Percentiles rank a stretch among this genome's conserved stretches.
These are phyloP conservation scores for Telmatochromis bifrenatus DNA, from an alignment of 2,113 vertebrate species.

Conservation along the genomic window DNA sequence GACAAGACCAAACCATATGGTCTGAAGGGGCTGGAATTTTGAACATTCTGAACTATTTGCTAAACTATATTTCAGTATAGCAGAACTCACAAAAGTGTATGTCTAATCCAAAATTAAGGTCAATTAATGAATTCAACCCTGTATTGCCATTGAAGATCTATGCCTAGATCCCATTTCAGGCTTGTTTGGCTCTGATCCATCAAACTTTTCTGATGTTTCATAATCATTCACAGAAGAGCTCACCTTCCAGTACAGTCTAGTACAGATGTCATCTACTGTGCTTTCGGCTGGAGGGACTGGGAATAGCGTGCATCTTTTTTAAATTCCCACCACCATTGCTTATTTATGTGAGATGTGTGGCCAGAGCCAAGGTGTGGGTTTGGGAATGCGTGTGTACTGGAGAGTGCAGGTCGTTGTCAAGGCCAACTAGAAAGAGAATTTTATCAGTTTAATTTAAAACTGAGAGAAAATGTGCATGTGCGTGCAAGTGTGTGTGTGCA, in stretches of 20 bases:
- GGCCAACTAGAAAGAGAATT: constrained; percentile 62
- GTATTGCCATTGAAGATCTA: not conserved
- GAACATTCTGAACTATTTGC: not conserved
- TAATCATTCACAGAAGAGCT: not conserved
- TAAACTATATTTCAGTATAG: not conserved
- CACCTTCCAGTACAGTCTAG: not conserved
- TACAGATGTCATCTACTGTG: not conserved
- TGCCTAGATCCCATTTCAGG: not conserved
- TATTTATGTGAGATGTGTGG: constrained; percentile 43
- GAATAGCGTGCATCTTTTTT: not conserved
- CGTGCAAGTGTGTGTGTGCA: not conserved
- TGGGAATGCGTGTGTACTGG: not conserved
- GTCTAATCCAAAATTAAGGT: not conserved
- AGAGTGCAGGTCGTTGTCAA: constrained; percentile 46
- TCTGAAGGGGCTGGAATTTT: not conserved
- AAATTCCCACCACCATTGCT: constrained; percentile 7
- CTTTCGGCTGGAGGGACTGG: not conserved
- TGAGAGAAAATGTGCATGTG: constrained; percentile 5
- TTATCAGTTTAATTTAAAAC: constrained; percentile 61
- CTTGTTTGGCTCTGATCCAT: not conserved
- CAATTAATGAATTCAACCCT: not conserved
- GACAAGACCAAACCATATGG: not conserved
- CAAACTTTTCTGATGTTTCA: not conserved
- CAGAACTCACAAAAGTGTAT: not conserved
- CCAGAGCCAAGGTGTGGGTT: constrained; percentile 16